phyloP scores from a whole-genome alignment of 2,113 vertebrate genomes.

The Bothrops jararaca region DNA sequence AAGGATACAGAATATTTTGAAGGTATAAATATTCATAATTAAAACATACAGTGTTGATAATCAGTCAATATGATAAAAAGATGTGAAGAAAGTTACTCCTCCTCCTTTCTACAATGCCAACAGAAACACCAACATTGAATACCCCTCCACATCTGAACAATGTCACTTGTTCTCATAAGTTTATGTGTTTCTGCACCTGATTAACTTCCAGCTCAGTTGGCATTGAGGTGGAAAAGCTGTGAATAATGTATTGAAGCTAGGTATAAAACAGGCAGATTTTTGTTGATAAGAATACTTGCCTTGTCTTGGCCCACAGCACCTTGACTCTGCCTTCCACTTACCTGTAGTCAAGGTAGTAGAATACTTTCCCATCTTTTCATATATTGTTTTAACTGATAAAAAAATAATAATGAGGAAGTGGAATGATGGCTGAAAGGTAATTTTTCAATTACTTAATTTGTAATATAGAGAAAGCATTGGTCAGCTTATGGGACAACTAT shows the following conservation, averaged over 20 bases:
- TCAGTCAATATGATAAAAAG: not conserved
- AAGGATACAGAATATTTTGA: constrained; percentile 29
- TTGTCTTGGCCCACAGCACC: not conserved
- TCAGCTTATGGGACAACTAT: not conserved
- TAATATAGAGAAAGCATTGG: not conserved
- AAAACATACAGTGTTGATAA: not conserved
- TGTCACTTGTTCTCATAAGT: not conserved
- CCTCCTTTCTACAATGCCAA: not conserved
- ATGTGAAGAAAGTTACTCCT: not conserved
- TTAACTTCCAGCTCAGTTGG: not conserved
- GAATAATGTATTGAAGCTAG: not conserved
- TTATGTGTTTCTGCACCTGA: not conserved
- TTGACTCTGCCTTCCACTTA: not conserved
- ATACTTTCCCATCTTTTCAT: not conserved
- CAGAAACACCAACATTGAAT: not conserved
- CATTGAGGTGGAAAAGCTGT: not conserved
- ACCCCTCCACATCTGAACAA: not conserved
- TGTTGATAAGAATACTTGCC: not conserved
- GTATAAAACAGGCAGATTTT: not conserved
- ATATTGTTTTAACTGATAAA: not conserved
- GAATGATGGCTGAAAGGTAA: not conserved
- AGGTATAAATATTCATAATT: constrained; percentile 21
- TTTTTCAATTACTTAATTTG: not conserved
- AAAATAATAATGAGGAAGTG: not conserved
- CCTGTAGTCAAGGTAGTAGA: not conserved